phyloP scores from a whole-genome alignment of 2,888 invertebrate species.

The Marronus borbonicus region DNA sequence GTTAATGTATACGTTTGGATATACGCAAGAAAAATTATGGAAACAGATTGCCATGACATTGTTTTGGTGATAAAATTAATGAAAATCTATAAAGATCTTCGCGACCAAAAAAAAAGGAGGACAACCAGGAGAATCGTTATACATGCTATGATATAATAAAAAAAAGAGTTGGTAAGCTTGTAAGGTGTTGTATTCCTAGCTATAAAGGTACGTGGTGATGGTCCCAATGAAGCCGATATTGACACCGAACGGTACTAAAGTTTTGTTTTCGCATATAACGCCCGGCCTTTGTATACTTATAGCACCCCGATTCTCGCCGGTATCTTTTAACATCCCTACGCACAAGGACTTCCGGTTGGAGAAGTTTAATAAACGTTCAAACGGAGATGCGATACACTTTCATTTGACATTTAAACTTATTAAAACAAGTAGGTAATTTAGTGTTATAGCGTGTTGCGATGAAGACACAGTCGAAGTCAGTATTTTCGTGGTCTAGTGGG shows the following conservation, averaged over 20 bases:
- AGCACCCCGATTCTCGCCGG: constrained; percentile 4
- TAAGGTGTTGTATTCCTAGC: constrained; percentile 21
- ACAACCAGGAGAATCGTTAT: neutral
- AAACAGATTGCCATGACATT: too few species aligned
- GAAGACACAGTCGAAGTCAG: constrained; percentile 33
- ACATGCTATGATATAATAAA: constrained; percentile 16
- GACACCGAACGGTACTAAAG: constrained; percentile 69
- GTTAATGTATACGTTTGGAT: too few species aligned
- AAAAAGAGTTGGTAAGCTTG: constrained; percentile 15
- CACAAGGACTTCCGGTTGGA: neutral
- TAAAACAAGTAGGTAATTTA: constrained; percentile 32
- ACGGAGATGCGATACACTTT: neutral
- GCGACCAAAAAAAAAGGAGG: neutral
- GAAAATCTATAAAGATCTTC: too few species aligned
- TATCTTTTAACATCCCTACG: constrained; percentile 14
- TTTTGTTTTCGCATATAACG: constrained; percentile 66
- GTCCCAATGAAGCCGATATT: constrained; percentile 65
- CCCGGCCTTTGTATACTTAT: constrained; percentile 17
- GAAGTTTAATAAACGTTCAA: neutral
- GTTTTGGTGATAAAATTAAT: too few species aligned
- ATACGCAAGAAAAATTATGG: too few species aligned
- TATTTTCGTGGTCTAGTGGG: constrained; percentile 60
- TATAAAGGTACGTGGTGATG: constrained; percentile 55
- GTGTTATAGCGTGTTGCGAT: constrained; percentile 1
- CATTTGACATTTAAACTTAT: constrained; percentile 24